Base-by-base conservation (phyloP, 1,140 invertebrate species). In the Dreissena polymorpha region DNA sequence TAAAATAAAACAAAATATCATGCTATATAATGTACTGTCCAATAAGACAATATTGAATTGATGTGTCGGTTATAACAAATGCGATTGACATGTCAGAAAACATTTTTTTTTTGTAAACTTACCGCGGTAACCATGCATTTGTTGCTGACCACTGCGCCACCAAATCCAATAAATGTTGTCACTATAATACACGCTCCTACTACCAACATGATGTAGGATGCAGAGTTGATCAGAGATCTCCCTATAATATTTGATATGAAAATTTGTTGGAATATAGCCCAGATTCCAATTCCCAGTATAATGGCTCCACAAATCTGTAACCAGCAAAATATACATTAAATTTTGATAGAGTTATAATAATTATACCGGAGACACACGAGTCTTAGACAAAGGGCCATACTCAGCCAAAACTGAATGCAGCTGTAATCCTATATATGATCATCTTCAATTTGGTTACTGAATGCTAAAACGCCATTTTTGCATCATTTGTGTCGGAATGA, bases 201-300 rank as follows among this genome's bases (percentile, higher is more conserved):
- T 49, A 83, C 68, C n/a, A 90, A 79, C 65, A 88, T 49, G 57
- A 90, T 16, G 73, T 88, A 88, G 16, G 86, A 81, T 13, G 89
- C 86, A 10, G 85, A 80, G 14, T 65, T 63, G 77, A 86, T 87
- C 25, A 87, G 64, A 0, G 70, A 67, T 23, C 79, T 85, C 8
- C 89, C 89, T 67, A 90, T 83, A 18, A 90, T 85, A 23, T 75
- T 53, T 21, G 87, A 85, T 14, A 90, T 68, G 72, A 86, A 90
- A n/a, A 88, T 67, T 68, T 88, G 87, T 57, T 85, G 79, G 16
- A 81, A 83, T 10, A 86, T 84, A 16, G 84, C 86, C 89, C 89
- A 90, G 72, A 89, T 84, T 23, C 87, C 87, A 65, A 90, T 74
- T 21, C 71, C 85, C 12, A 84, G 39, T 12, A 89, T 57, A 13